Conservation (phyloP, 2,888 invertebrate species). For the Elysia crispata region DNA sequence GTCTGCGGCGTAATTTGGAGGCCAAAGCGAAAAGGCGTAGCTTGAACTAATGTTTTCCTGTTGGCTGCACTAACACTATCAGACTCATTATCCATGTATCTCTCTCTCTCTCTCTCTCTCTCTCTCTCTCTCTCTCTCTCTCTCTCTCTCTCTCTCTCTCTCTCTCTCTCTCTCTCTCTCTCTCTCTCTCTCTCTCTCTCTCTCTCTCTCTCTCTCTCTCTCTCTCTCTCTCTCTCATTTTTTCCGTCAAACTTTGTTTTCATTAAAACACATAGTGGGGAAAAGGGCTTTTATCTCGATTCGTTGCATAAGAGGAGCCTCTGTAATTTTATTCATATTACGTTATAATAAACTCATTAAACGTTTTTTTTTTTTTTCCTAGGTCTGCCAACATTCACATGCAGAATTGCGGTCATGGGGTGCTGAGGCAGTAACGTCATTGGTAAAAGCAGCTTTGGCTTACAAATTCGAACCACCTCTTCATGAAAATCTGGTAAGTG, state of each 20-base stretch:
- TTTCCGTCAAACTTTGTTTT: conserved; percentile 32
- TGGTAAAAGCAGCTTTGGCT: conserved; percentile 93
- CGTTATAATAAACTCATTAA: background rate
- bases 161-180: conserved; percentile 34
- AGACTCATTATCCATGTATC: background rate
- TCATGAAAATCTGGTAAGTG: conserved; percentile 88
- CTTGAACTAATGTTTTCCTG: no score
- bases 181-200: conserved; percentile 32
- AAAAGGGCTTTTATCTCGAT: background rate
- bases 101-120: conserved; percentile 23
- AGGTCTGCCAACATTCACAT: conserved; percentile 94
- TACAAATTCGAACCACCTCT: conserved; percentile 90
- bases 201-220: conserved; percentile 43
- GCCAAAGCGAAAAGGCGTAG: no score
- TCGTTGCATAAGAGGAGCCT: background rate
- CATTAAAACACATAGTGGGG: background rate
- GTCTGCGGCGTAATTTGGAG: no score
- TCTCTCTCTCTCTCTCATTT: conserved; percentile 42
- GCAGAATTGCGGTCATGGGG: conserved; percentile 93
- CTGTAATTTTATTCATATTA: background rate
- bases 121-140: conserved; percentile 31
- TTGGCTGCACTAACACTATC: no score
- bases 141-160: conserved; percentile 20
- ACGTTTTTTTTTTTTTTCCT: background rate
- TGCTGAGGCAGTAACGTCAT: conserved; percentile 95